These are phyloP conservation scores for Enteromius afrohamiltoni DNA, from an alignment of 2,797 vertebrate species.

Conservation along the genomic window DNA sequence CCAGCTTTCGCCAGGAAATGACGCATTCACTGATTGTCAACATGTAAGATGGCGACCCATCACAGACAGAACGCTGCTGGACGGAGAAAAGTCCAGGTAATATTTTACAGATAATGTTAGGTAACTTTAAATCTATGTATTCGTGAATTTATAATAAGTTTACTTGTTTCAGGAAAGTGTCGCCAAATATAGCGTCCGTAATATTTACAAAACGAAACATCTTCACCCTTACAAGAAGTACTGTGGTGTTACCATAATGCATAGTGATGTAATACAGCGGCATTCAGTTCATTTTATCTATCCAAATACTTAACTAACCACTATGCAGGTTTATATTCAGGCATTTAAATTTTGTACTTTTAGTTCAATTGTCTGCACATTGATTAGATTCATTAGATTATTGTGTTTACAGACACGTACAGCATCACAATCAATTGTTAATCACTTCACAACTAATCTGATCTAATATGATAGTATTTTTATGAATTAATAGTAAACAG, in stretches of 20 bases:
- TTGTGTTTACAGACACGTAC: neutral
- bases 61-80: constrained; percentile 98
- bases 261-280: neutral
- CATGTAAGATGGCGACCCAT: constrained; percentile 99
- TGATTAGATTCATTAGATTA: neutral
- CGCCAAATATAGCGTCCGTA: neutral
- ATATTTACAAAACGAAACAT: neutral
- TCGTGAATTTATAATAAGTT: neutral
- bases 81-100: constrained; percentile 98
- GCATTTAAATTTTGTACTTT: neutral
- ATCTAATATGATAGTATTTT: neutral
- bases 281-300: neutral
- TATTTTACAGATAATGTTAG: neutral
- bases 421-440: neutral
- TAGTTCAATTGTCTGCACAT: neutral
- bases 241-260: constrained; percentile 10
- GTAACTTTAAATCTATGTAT: neutral
- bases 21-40: constrained; percentile 87
- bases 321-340: neutral
- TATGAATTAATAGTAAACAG: neutral
- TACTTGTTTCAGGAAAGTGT: neutral
- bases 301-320: neutral
- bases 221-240: neutral
- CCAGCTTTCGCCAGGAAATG: constrained; percentile 77
- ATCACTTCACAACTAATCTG: neutral